phyloP scores from a whole-genome alignment of 2,888 invertebrate genomes.

The Lysandra coridon region DNA sequence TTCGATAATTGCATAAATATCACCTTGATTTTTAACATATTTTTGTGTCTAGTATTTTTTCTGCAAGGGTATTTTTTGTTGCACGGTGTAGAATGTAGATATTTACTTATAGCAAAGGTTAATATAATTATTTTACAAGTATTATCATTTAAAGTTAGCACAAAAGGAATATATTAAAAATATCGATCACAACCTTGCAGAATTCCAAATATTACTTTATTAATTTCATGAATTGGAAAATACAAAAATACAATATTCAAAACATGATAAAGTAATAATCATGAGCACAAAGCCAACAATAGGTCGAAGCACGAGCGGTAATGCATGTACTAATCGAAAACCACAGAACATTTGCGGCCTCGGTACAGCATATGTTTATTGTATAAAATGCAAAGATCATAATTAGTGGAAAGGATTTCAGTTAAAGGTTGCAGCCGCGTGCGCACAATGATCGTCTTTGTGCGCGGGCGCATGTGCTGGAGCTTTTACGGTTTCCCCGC shows the following conservation, averaged over 20 bases:
- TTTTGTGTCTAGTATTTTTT: constrained; percentile 5
- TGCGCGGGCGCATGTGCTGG: constrained; percentile 46
- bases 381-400: constrained; percentile 58
- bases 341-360: constrained; percentile 68
- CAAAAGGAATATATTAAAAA: neutral
- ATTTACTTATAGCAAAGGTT: neutral
- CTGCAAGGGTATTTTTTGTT: neutral
- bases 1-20: constrained; percentile 23
- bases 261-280: neutral
- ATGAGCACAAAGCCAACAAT: constrained; percentile 38
- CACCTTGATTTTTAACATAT: constrained; percentile 12
- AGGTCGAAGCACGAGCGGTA: constrained; percentile 50
- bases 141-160: neutral
- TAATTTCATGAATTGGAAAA: neutral
- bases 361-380: constrained; percentile 66
- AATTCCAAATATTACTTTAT: neutral
- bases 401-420: constrained; percentile 58
- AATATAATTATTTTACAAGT: too few relatives aligned
- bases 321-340: constrained; percentile 68
- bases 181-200: too few relatives aligned
- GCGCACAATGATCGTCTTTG: constrained; percentile 48
- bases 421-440: constrained; percentile 50
- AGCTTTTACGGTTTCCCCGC: constrained; percentile 75
- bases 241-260: neutral
- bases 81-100: neutral